Evolutionary conservation across 2,797 vertebrate species (phyloP).

Genomic region (Neosilurus mollespiculum): DNA sequence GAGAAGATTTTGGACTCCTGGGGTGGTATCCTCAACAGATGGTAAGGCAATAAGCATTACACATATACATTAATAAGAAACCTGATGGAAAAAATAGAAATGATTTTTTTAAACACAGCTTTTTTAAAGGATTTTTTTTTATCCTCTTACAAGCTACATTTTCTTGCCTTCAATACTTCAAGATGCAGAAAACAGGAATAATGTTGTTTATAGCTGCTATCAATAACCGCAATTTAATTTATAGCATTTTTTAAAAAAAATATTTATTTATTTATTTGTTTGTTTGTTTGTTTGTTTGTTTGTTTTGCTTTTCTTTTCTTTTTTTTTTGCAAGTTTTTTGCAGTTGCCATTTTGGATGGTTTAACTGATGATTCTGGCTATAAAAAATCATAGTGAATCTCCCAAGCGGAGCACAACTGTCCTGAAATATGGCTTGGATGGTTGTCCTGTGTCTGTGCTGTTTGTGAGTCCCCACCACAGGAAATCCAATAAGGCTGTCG

Average conservation of each 20-base stretch:
- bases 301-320: background rate
- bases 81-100: background rate
- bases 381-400: background rate
- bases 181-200: background rate
- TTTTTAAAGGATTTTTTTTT: background rate
- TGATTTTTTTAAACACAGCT: background rate
- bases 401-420: no score
- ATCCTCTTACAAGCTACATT: background rate
- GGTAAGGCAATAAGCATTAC: slow-evolving; percentile 71
- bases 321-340: background rate
- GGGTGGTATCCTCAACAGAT: slow-evolving; percentile 92
- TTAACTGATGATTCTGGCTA: background rate
- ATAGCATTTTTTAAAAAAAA: no score
- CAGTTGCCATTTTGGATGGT: background rate
- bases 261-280: no score
- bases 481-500: no score
- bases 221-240: background rate
- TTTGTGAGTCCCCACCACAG: no score
- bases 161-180: background rate
- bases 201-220: background rate
- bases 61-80: background rate
- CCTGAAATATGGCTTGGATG: no score
- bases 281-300: no score
- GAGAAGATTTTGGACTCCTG: slow-evolving; percentile 97
- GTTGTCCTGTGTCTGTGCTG: no score